These are phyloP conservation scores for Oxyscelio sp. DNA, from an alignment of 2,888 invertebrate species.

Conservation along the genomic window DNA sequence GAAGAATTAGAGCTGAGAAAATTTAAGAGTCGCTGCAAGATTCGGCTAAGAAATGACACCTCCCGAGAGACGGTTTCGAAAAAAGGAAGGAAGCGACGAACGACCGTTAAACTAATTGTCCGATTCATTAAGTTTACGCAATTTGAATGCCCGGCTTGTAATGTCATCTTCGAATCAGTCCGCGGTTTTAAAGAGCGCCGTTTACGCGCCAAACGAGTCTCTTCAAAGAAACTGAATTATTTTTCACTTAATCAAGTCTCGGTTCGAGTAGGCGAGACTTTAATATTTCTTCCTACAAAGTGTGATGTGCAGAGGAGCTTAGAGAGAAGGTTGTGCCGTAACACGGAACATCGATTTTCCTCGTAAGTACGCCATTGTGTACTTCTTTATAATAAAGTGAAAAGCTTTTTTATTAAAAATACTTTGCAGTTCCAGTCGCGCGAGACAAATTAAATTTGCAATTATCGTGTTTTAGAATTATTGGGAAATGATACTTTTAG, in stretches of 20 bases:
- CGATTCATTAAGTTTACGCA: slow-evolving; percentile 46
- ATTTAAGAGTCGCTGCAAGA: neutral
- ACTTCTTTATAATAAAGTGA: slow-evolving; percentile 33
- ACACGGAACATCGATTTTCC: slow-evolving; percentile 40
- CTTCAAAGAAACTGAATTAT: slow-evolving; percentile 51
- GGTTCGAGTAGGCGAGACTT: slow-evolving; percentile 18
- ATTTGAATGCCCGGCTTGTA: slow-evolving; percentile 37
- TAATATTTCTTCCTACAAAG: slow-evolving; percentile 45
- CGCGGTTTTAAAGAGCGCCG: slow-evolving; percentile 37
- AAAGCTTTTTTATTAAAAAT: slow-evolving; percentile 34
- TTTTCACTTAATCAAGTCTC: slow-evolving; percentile 58
- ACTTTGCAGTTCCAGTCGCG: slow-evolving; percentile 18
- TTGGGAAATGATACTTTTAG: too few species aligned
- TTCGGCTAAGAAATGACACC: slow-evolving; percentile 13
- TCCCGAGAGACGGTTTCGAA: neutral
- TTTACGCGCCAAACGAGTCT: slow-evolving; percentile 38
- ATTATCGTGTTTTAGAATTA: slow-evolving; percentile 82
- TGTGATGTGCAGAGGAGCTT: slow-evolving; percentile 42
- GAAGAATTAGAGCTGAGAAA: neutral
- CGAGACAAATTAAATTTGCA: neutral
- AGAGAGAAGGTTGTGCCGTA: slow-evolving; percentile 1
- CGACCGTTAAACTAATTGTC: slow-evolving; percentile 49
- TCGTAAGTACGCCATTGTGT: slow-evolving; percentile 24
- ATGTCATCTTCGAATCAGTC: slow-evolving; percentile 26
- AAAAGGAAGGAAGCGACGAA: neutral